These are phyloP conservation scores for Enteromius fasciolatus DNA, from an alignment of 2,797 vertebrate genomes.

Conservation along the genomic window DNA sequence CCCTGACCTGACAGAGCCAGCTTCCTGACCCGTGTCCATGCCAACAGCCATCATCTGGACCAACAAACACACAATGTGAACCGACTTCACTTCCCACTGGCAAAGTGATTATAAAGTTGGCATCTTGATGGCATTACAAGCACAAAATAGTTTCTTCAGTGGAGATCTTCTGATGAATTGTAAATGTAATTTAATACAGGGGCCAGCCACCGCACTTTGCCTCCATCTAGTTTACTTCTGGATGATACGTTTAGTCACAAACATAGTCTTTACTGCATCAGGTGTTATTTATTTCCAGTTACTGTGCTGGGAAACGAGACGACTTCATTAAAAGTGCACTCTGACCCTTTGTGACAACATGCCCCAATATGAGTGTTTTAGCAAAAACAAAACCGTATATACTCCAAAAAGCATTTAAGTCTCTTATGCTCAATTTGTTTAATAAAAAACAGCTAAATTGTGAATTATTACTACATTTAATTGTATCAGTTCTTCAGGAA, in stretches of 20 bases:
- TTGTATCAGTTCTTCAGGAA: too few relatives aligned
- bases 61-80: neutral
- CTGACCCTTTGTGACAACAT: neutral
- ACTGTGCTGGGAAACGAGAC: too few relatives aligned
- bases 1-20: constrained; percentile 38
- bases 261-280: too few relatives aligned
- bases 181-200: neutral
- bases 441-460: too few relatives aligned
- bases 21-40: constrained; percentile 51
- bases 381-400: neutral
- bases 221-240: neutral
- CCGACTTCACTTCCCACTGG: too few relatives aligned
- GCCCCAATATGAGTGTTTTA: neutral
- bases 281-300: too few relatives aligned
- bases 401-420: neutral
- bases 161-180: neutral
- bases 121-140: neutral
- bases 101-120: too few relatives aligned
- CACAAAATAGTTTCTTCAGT: neutral
- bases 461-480: too few relatives aligned
- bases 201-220: neutral
- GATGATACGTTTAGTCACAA: neutral
- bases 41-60: constrained; percentile 8
- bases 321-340: too few relatives aligned
- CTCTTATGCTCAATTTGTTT: too few relatives aligned